These are phyloP conservation scores for Drosophila eohydei DNA, from an alignment of 2,888 invertebrate genomes.

Conservation along the genomic window DNA sequence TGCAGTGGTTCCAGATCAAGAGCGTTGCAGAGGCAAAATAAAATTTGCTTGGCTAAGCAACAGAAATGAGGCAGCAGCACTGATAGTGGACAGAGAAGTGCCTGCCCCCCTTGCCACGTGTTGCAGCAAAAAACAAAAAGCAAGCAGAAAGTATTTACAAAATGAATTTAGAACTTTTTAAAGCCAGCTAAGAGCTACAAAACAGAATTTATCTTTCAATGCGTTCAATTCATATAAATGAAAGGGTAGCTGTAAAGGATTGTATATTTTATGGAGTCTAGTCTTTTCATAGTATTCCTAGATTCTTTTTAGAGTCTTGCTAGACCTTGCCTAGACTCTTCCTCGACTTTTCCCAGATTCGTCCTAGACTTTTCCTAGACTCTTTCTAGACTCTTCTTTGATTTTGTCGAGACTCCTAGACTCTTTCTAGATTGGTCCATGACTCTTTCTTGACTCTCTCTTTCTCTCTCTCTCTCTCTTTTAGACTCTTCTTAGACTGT, in stretches of 20 bases:
- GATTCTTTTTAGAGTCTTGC: background rate
- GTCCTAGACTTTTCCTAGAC: background rate
- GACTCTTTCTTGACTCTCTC: background rate
- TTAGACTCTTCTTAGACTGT: background rate
- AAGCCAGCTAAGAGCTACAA: background rate
- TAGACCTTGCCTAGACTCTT: too few relatives aligned
- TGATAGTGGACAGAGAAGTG: background rate
- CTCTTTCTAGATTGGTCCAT: background rate
- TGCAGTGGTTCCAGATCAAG: constrained; percentile 19
- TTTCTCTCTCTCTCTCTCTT: too few relatives aligned
- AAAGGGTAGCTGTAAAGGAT: background rate
- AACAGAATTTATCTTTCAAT: too few relatives aligned
- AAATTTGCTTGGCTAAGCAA: constrained; percentile 48
- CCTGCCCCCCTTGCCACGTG: constrained; percentile 1
- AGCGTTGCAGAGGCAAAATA: constrained; percentile 30
- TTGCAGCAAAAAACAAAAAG: constrained; percentile 10
- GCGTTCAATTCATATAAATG: background rate
- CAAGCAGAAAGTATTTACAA: background rate
- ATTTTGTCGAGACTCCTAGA: background rate
- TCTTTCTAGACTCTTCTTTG: too few relatives aligned
- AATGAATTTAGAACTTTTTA: background rate
- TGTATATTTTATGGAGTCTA: background rate
- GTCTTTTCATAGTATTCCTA: too few relatives aligned
- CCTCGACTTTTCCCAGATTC: background rate
- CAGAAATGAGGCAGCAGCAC: constrained; percentile 30